phyloP scores from a whole-genome alignment of 2,888 invertebrate species.

The Apotomis betuletana region DNA sequence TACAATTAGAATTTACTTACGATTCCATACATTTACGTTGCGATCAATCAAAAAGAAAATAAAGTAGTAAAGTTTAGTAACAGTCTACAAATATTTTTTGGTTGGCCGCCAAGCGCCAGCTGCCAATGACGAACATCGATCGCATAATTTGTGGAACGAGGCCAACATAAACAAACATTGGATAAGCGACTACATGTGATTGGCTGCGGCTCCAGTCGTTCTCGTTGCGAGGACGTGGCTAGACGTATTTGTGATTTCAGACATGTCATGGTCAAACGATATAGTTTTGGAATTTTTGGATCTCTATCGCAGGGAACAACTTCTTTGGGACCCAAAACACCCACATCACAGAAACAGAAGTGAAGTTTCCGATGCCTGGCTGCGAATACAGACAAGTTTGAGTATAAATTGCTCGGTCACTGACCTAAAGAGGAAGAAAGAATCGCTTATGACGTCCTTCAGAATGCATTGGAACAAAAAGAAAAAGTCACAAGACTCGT shows the following conservation, averaged over 20 bases:
- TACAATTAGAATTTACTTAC: slow-evolving; percentile 5
- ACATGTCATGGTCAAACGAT: slow-evolving; percentile 71
- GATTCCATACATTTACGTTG: slow-evolving; percentile 6
- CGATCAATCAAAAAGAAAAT: slow-evolving; percentile 17
- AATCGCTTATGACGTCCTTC: slow-evolving; percentile 76
- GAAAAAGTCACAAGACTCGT: slow-evolving; percentile 56
- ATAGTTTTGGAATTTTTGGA: slow-evolving; percentile 71
- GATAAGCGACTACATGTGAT: slow-evolving; percentile 57
- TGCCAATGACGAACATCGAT: slow-evolving; percentile 59
- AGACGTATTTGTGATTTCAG: slow-evolving; percentile 45
- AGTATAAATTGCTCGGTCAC: slow-evolving; percentile 61
- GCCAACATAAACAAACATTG: slow-evolving; percentile 72
- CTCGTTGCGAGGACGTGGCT: slow-evolving; percentile 46
- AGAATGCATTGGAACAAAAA: slow-evolving; percentile 68
- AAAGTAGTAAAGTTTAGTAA: slow-evolving; percentile 8
- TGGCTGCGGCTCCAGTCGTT: slow-evolving; percentile 56
- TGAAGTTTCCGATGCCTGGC: slow-evolving; percentile 70
- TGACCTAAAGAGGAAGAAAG: slow-evolving; percentile 76
- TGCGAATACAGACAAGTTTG: slow-evolving; percentile 65
- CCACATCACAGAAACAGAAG: slow-evolving; percentile 66
- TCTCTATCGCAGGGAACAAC: slow-evolving; percentile 66
- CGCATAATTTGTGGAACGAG: slow-evolving; percentile 65
- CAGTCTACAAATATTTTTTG: slow-evolving; percentile 47
- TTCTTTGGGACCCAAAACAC: slow-evolving; percentile 75
- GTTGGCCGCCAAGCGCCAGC: slow-evolving; percentile 64